Conservation (phyloP, 1,140 invertebrate species). For the Oryctes rhinoceros region DNA sequence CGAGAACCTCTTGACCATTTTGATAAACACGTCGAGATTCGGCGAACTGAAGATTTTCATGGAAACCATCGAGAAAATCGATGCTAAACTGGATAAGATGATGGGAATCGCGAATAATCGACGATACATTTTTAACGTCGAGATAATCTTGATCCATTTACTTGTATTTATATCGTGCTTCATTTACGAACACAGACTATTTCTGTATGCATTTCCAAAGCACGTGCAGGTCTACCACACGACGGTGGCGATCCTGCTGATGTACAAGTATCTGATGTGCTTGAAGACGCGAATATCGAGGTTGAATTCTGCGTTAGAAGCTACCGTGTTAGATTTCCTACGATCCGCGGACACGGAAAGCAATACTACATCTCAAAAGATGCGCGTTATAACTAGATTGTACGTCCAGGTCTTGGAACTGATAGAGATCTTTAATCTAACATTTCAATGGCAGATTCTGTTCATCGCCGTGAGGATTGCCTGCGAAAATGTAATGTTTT, state of each 20-base stretch:
- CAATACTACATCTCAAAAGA: neutral
- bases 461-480: slow-evolving; percentile 1
- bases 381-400: neutral
- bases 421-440: neutral
- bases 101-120: neutral
- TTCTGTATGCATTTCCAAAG: neutral
- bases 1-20: neutral
- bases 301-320: neutral
- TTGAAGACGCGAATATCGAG: neutral
- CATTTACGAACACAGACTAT: neutral
- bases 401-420: neutral
- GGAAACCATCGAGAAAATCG: neutral
- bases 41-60: neutral
- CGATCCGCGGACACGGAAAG: neutral
- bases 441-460: neutral
- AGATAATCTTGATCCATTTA: neutral
- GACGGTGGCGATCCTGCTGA: neutral
- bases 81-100: neutral
- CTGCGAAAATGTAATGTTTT: neutral
- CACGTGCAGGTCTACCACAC: neutral
- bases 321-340: neutral
- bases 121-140: neutral
- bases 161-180: neutral
- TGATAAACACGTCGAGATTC: neutral
- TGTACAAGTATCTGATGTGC: neutral